Evolutionary conservation across 2,888 invertebrate genomes (phyloP).

Genomic region (Malthinus flaveolus): DNA sequence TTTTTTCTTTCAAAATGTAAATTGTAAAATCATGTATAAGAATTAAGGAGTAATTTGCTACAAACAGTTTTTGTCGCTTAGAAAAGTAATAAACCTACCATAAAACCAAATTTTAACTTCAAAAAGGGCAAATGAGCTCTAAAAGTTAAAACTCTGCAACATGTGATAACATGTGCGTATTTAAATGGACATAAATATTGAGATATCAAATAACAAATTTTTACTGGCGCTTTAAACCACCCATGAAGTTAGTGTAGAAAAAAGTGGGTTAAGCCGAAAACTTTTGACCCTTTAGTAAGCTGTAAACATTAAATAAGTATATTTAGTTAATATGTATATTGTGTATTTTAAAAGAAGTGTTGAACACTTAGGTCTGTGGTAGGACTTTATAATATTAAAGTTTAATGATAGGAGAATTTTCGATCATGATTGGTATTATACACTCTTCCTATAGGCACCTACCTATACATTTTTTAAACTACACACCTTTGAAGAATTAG

Average conservation of each 20-base stretch:
- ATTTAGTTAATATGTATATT: too few species aligned
- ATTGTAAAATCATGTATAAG: too few species aligned
- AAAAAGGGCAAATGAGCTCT: slow-evolving; percentile 15
- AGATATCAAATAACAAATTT: slow-evolving; percentile 37
- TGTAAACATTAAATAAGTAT: too few species aligned
- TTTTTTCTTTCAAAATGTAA: too few species aligned
- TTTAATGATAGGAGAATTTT: too few species aligned
- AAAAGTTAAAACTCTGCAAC: slow-evolving; percentile 12
- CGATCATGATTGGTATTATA: too few species aligned
- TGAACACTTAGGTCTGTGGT: too few species aligned
- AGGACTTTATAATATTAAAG: too few species aligned
- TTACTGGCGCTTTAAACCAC: slow-evolving; percentile 37
- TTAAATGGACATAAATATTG: slow-evolving; percentile 33
- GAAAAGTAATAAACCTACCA: slow-evolving; percentile 10
- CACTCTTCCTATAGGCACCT: too few species aligned
- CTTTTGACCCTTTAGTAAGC: slow-evolving; percentile 9
- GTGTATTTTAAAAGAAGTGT: too few species aligned
- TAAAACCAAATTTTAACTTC: slow-evolving; percentile 16
- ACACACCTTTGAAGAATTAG: too few species aligned
- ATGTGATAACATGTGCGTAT: slow-evolving; percentile 25
- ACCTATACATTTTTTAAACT: too few species aligned
- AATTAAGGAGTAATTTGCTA: background rate
- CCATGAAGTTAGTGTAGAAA: slow-evolving; percentile 23
- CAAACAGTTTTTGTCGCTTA: background rate
- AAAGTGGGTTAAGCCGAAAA: slow-evolving; percentile 11